Percentiles rank a stretch among this genome's conserved stretches.
These are phyloP conservation scores for Reinhardtius hippoglossoides DNA, from an alignment of 2,113 vertebrate genomes.

Conservation along the genomic window DNA sequence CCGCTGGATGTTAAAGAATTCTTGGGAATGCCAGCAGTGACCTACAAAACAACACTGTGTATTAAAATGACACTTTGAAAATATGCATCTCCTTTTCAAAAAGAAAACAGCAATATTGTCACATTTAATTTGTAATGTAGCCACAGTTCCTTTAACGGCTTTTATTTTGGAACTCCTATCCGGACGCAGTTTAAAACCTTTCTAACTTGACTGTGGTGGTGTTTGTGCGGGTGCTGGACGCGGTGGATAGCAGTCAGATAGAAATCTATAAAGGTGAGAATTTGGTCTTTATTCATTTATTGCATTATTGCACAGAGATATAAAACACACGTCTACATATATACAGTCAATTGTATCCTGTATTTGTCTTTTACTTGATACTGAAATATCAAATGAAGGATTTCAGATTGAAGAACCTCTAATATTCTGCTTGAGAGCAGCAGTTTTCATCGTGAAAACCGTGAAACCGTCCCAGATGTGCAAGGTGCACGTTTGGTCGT, in stretches of 20 bases:
- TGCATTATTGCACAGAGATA: background rate
- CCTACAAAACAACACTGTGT: background rate
- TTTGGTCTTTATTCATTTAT: conserved; percentile 11
- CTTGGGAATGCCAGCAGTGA: too few species aligned
- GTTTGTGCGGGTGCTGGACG: conserved; percentile 79
- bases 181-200: conserved; percentile 15
- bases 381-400: background rate
- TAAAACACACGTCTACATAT: background rate
- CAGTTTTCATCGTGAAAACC: conserved; percentile 59
- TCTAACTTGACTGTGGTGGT: conserved; percentile 41
- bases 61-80: background rate
- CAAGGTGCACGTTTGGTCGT: background rate
- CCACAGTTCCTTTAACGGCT: background rate
- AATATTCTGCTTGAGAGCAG: conserved; percentile 46
- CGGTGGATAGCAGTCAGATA: conserved; percentile 76
- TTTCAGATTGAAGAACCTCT: conserved; percentile 26
- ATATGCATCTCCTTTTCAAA: background rate
- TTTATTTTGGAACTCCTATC: conserved; percentile 42
- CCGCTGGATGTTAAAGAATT: too few species aligned
- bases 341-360: rapidly evolving
- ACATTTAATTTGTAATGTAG: background rate
- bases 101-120: too few species aligned
- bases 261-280: conserved; percentile 77
- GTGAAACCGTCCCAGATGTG: background rate
- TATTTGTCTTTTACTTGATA: background rate